phyloP scores from a whole-genome alignment of 2,113 vertebrate species.

The Zootoca vivipara region DNA sequence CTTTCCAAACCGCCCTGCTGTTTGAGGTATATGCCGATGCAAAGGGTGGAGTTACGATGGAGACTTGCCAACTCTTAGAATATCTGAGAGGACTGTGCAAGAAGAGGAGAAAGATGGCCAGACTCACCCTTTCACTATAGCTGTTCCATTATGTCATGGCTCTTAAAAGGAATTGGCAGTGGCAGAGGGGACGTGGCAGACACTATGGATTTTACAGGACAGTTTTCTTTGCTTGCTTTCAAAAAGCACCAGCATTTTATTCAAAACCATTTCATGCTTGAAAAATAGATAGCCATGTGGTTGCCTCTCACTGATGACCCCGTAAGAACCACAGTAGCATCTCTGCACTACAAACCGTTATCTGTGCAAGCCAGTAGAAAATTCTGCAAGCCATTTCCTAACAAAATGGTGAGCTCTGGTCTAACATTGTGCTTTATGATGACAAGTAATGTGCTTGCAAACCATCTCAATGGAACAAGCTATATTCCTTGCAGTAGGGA shows the following conservation, averaged over 20 bases:
- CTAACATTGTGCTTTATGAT: not conserved
- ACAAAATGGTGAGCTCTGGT: not conserved
- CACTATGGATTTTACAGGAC: not conserved
- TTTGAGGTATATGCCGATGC: not conserved
- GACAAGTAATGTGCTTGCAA: conserved; percentile 15
- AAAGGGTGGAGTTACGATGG: not conserved
- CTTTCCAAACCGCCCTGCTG: not conserved
- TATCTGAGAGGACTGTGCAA: not conserved
- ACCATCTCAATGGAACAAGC: not conserved
- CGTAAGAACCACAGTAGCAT: not conserved
- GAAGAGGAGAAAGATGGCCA: not conserved
- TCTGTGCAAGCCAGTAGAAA: not conserved
- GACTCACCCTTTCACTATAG: not conserved
- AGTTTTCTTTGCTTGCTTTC: not conserved
- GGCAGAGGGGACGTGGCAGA: not conserved
- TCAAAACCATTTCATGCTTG: conserved; percentile 11
- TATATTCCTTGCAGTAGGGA: not conserved
- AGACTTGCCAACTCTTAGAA: not conserved
- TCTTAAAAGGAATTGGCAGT: not conserved
- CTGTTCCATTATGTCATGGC: not conserved
- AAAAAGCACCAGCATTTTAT: conserved; percentile 9
- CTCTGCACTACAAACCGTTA: conserved; percentile 5
- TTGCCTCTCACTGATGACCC: conserved; percentile 9
- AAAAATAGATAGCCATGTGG: conserved; percentile 1
- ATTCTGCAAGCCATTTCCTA: conserved; percentile 12